Conservation (phyloP, 2,113 vertebrate genomes). For the Odontesthes bonariensis region DNA sequence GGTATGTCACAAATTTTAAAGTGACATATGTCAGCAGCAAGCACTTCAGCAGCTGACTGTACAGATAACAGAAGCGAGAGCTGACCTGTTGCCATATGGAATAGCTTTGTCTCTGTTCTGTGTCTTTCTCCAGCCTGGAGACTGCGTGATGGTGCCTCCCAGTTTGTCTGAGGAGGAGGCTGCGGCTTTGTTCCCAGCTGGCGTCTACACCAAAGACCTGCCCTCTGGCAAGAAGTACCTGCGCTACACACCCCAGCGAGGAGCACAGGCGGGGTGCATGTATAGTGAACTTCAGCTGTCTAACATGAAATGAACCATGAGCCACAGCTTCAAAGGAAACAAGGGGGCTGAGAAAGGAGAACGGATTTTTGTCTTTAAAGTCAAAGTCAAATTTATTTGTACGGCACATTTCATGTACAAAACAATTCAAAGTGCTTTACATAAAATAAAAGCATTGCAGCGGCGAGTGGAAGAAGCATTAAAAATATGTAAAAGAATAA, state of each 20-base stretch:
- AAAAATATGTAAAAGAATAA: no score
- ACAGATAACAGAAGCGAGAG: not conserved
- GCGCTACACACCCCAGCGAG: constrained; percentile 90
- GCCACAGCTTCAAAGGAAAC: not conserved
- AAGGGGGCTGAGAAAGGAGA: not conserved
- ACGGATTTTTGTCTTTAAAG: not conserved
- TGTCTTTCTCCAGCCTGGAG: constrained; percentile 83
- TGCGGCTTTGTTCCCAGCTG: constrained; percentile 86
- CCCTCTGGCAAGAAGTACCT: constrained; percentile 94
- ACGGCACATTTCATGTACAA: no score
- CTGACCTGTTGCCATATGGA: not conserved
- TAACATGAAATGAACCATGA: not conserved
- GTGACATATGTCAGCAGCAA: not conserved
- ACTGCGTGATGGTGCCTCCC: constrained; percentile 92
- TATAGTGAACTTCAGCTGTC: not conserved
- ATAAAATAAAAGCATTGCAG: no score
- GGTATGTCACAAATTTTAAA: constrained; percentile 73
- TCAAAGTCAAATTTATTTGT: no score
- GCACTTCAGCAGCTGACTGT: constrained; percentile 3
- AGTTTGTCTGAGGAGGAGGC: constrained; percentile 90
- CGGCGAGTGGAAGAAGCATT: no score
- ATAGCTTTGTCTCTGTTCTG: not conserved
- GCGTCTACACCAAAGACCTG: constrained; percentile 90
- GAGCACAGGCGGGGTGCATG: not conserved
- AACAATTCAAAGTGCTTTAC: no score